Base-by-base conservation (phyloP, 1,140 invertebrate genomes). In the Metaphire vulgaris region DNA sequence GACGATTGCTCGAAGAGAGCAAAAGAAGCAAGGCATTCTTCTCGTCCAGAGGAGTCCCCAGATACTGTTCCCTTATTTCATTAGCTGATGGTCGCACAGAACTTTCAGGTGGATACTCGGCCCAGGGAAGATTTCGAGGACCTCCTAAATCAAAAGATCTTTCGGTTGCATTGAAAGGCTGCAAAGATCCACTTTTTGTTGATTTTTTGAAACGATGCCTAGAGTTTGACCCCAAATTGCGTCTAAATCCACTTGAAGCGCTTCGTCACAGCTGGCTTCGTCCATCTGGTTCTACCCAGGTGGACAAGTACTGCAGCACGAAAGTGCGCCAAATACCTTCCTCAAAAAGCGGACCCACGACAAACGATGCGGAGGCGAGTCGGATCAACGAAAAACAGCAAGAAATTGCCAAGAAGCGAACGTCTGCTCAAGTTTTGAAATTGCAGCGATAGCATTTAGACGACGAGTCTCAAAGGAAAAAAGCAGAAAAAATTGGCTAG, bases 141-240 rank as follows among this genome's bases (percentile, higher is more conserved):
- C 92, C 95, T 1, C 98, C 97, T 0, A 95, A 92, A 15, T 95
- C 93, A 14, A 94, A 95, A 86, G 91, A 93, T 77, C 89, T 97
- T 71, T 90, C 92, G 74, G 90, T 91, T 68, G 95, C 95, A 0
- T 88, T 99, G 14, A 97, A 98, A 87, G 93, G 93, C 73, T 98
- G 98, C 85, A 89, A 97, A 71, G 95, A 98, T 87, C 91, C 91
- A 12, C 88, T 96, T 69, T 99, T 99, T 87, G 89, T 98, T 72
- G 97, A 99, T 87, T 99, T 99, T 87, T 92, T 99, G 82, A 91
- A 92, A 80, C 89, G 92, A 70, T 98, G 96, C 85, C 88, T 99
- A 32, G 94, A 97, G 80, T 98, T 96, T 96, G 95, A 98, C 88
- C 96, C 97, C 0, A 91, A 93, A 31, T 89, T 90, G 72, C 89